Conservation (phyloP, 2,113 vertebrate genomes). For the Oryzias melastigma region DNA sequence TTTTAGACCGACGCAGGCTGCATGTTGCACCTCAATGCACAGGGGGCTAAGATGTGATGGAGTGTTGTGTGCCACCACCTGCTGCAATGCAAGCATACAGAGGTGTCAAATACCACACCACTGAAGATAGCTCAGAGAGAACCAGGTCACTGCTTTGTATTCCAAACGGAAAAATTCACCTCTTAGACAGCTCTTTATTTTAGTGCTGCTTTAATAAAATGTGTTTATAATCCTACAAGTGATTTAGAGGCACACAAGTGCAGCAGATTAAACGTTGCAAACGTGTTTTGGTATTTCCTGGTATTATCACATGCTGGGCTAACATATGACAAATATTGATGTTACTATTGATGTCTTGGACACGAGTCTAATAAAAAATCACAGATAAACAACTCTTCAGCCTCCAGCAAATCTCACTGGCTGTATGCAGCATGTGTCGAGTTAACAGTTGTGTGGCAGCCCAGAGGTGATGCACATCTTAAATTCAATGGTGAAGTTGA, state of each 20-base stretch:
- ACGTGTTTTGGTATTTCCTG: background rate
- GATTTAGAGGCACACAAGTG: background rate
- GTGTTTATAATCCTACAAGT: no score
- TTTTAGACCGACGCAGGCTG: conserved; percentile 32
- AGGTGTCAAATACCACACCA: conserved; percentile 18
- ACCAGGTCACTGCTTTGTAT: conserved; percentile 39
- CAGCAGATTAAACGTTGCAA: conserved; percentile 5
- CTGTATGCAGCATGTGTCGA: conserved; percentile 28
- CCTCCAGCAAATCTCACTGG: conserved; percentile 15
- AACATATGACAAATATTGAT: background rate
- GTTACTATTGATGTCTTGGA: conserved; percentile 4
- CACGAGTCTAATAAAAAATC: conserved; percentile 4
- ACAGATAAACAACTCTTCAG: conserved; percentile 17
- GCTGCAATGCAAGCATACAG: conserved; percentile 27
- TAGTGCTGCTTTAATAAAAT: background rate
- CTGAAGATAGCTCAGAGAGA: conserved; percentile 29
- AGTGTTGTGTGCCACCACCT: conserved; percentile 31
- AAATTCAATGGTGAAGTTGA: background rate
- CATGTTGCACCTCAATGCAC: conserved; percentile 21
- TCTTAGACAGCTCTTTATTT: conserved; percentile 6
- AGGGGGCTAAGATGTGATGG: conserved; percentile 49
- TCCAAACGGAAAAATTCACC: conserved; percentile 17
- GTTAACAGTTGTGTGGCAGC: conserved; percentile 16
- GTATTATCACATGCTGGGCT: background rate
- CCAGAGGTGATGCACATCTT: conserved; percentile 12